phyloP scores from a whole-genome alignment of 1,140 invertebrate genomes.

The Drosophila athabasca region DNA sequence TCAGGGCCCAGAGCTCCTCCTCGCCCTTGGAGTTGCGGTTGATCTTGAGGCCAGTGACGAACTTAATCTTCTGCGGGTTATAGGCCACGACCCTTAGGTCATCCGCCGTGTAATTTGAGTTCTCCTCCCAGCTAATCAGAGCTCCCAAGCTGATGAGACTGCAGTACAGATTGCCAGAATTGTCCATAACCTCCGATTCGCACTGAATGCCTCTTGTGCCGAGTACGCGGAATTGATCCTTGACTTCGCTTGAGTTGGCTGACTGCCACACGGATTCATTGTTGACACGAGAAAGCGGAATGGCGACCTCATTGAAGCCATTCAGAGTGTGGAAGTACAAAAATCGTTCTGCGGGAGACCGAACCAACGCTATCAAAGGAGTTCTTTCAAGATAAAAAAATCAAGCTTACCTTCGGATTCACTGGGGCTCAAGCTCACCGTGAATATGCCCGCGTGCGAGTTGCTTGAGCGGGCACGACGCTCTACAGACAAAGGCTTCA shows the following conservation, averaged over 20 bases:
- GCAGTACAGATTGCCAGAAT: slow-evolving; percentile 84
- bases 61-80: slow-evolving; percentile 86
- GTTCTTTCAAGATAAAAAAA: too few species aligned
- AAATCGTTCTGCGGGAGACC: slow-evolving; percentile 83
- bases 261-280: slow-evolving; percentile 84
- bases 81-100: slow-evolving; percentile 75
- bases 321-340: slow-evolving; percentile 91
- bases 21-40: slow-evolving; percentile 85
- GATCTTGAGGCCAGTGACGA: slow-evolving; percentile 89
- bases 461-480: slow-evolving; percentile 87
- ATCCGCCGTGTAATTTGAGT: slow-evolving; percentile 61
- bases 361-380: too few species aligned
- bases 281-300: slow-evolving; percentile 87
- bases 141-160: slow-evolving; percentile 71
- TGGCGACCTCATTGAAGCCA: slow-evolving; percentile 88
- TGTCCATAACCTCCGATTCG: slow-evolving; percentile 86
- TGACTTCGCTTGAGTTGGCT: neutral
- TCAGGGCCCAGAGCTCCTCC: slow-evolving; percentile 83
- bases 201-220: slow-evolving; percentile 81
- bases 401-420: slow-evolving; percentile 34
- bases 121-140: slow-evolving; percentile 57
- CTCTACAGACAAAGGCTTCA: slow-evolving; percentile 87
- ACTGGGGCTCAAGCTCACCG: slow-evolving; percentile 87
- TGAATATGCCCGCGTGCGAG: slow-evolving; percentile 86
- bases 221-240: slow-evolving; percentile 43